Conservation (phyloP, 1,140 invertebrate genomes). For the Campodea augens region DNA sequence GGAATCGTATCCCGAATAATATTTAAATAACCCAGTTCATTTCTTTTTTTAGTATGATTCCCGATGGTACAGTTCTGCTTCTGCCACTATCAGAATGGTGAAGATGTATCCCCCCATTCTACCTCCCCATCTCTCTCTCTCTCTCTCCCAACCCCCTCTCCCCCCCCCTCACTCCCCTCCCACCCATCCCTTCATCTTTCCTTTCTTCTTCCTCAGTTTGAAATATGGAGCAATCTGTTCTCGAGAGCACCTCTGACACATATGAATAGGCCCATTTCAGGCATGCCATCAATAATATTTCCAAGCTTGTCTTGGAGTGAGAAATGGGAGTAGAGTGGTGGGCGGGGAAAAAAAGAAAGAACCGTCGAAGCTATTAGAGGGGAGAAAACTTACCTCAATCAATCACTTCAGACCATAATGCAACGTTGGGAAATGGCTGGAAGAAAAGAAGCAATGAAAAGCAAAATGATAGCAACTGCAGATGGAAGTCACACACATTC, state of each 20-base stretch:
- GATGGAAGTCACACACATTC: too few species aligned
- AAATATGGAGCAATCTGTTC: slow-evolving; percentile 1
- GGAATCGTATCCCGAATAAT: too few species aligned
- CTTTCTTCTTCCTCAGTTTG: not conserved
- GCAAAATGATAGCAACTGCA: too few species aligned
- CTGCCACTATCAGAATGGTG: too few species aligned
- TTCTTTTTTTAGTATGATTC: too few species aligned
- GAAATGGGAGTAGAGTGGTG: not conserved
- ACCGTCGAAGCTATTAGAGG: not conserved
- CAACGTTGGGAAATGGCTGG: not conserved
- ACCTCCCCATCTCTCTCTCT: not conserved
- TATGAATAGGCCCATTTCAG: slow-evolving; percentile 1
- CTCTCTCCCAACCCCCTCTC: slow-evolving; percentile 5
- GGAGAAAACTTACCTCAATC: not conserved
- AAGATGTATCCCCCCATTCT: not conserved
- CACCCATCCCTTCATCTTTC: slow-evolving; percentile 13
- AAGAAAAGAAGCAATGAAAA: too few species aligned
- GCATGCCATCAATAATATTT: not conserved
- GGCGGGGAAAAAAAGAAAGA: not conserved
- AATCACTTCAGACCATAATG: not conserved
- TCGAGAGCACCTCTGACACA: not conserved
- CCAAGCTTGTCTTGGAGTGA: not conserved
- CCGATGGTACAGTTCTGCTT: too few species aligned
- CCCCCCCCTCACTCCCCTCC: slow-evolving; percentile 13
- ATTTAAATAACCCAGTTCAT: too few species aligned